Conservation (phyloP, 2,113 vertebrate species). For the Anarrhichthys ocellatus region DNA sequence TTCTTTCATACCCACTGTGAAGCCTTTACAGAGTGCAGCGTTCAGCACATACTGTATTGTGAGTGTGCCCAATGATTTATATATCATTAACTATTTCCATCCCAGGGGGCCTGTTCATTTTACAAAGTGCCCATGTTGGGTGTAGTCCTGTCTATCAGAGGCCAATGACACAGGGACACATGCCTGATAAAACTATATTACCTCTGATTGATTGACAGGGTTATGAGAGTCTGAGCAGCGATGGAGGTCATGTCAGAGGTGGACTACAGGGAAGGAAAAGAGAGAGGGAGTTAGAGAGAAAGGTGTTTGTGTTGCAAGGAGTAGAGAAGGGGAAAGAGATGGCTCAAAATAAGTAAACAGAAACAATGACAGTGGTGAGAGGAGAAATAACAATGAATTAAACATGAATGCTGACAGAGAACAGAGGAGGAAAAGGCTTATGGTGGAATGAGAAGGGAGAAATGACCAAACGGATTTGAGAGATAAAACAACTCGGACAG, state of each 20-base stretch:
- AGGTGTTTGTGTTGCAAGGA: slow-evolving; percentile 13
- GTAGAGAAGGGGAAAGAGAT: neutral
- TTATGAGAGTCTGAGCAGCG: slow-evolving; percentile 50
- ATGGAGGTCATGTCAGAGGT: slow-evolving; percentile 51
- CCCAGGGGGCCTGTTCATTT: slow-evolving; percentile 67
- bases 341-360: slow-evolving; percentile 14
- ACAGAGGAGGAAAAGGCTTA: slow-evolving; percentile 18
- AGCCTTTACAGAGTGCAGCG: neutral
- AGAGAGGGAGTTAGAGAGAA: neutral
- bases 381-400: slow-evolving; percentile 5
- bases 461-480: slow-evolving; percentile 14
- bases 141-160: slow-evolving; percentile 57
- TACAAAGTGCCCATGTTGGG: slow-evolving; percentile 64
- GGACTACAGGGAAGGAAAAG: slow-evolving; percentile 11
- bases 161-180: slow-evolving; percentile 70
- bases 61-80: slow-evolving; percentile 51
- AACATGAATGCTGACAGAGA: slow-evolving; percentile 45
- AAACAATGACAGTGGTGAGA: slow-evolving; percentile 19
- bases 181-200: slow-evolving; percentile 72
- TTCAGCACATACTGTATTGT: neutral
- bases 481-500: slow-evolving; percentile 38
- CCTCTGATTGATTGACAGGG: slow-evolving; percentile 67
- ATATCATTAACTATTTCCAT: slow-evolving; percentile 63
- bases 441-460: slow-evolving; percentile 24
- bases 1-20: neutral